Base-by-base conservation (phyloP, 1,140 invertebrate species). In the Bradynema listronoti region DNA sequence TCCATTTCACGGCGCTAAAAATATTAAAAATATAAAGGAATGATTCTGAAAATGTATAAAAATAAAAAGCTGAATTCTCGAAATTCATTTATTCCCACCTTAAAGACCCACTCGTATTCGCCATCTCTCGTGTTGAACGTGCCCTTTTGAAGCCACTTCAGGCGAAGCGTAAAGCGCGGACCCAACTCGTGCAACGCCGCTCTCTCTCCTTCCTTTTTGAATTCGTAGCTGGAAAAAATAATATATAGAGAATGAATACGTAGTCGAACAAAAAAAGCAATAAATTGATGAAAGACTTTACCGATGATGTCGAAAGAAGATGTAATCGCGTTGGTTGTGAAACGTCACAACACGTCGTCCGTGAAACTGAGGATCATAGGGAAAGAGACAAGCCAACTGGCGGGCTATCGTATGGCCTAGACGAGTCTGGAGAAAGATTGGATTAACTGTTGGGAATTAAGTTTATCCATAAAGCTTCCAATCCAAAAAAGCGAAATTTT, bases 281-380 rank as follows among this genome's bases (percentile, higher is more conserved):
- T 58, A 32, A 11, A 0, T 11, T 25, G 7, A 29, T 19, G 4
- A 56, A 4, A 51, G 0, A 14, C 14, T 3, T 42, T 80, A 91
- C 88, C 90, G 86, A 79, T 98, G 93, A 81, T 98, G 91, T 53
- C 94, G 84, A 74, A 98, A 95, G 80, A 98, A 99, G 72, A 99
- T 92, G 72, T 92, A 99, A 82, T 98, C 94, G 61, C 94, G 83
- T 25, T 98, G 94, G 82, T 98, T 98, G 79, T 98, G 94, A 78
- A 98, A 96, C 14, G 94, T 96, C 14, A 93, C 89, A 1, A 87
- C 91, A 65, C 92, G 83, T 16, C 91, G 83, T 1, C 92, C 92
- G 70, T 86, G 85, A 79, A 94, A 98, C 74, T 97, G 85, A 0
- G 94, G 92, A 74, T 92, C 85, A 80, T 91, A 90, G 78, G 96